Percentiles rank a stretch among this genome's conserved stretches.
phyloP scores from a whole-genome alignment of 2,113 vertebrate species.

The Tupaia tana region DNA sequence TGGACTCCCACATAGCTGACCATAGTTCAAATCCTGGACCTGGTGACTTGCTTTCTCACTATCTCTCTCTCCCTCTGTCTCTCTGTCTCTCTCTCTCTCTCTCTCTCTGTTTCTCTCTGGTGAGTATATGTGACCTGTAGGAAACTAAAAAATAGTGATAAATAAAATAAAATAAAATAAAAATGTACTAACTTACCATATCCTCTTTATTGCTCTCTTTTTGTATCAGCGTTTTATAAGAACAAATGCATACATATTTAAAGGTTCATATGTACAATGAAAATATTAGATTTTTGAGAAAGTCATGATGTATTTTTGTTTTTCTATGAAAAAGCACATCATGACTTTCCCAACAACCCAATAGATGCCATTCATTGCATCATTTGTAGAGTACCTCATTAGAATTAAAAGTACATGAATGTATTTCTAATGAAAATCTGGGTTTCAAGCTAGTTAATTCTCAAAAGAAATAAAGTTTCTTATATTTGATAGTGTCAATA shows the following conservation, averaged over 20 bases:
- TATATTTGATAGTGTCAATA: background rate
- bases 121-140: too few species aligned
- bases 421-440: background rate
- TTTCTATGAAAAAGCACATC: too few species aligned
- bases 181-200: background rate
- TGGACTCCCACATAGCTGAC: too few species aligned
- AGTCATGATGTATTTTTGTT: too few species aligned
- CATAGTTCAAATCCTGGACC: too few species aligned
- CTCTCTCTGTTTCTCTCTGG: too few species aligned
- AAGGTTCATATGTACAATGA: background rate
- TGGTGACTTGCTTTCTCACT: too few species aligned
- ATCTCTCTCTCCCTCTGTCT: too few species aligned
- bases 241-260: slow-evolving; percentile 12
- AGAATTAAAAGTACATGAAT: background rate
- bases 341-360: too few species aligned
- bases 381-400: background rate
- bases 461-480: background rate
- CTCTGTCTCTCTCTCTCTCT: too few species aligned
- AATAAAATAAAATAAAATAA: too few species aligned
- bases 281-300: background rate
- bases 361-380: background rate
- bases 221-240: background rate
- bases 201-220: background rate
- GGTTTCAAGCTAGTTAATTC: background rate
- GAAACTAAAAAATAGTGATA: too few species aligned